Evolutionary conservation across 2,888 invertebrate genomes (phyloP).

Genomic region (Leptopilina myrica): DNA sequence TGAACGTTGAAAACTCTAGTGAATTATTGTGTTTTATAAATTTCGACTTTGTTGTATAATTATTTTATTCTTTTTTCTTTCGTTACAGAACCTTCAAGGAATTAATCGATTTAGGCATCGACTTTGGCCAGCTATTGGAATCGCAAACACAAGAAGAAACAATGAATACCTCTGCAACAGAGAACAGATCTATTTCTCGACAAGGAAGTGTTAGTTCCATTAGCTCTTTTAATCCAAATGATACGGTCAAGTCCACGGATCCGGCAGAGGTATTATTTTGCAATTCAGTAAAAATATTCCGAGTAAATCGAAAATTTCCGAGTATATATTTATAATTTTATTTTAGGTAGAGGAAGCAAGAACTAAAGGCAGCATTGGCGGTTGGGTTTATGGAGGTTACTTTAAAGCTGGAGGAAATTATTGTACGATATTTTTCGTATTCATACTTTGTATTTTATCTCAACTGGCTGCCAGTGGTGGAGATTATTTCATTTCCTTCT

Average conservation of each 20-base stretch:
- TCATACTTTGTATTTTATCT: constrained; percentile 81
- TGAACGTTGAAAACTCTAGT: no score
- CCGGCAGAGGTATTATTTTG: constrained; percentile 62
- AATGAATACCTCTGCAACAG: constrained; percentile 55
- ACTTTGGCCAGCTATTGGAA: constrained; percentile 86
- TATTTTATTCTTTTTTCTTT: constrained; percentile 2
- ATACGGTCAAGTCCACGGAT: constrained; percentile 58
- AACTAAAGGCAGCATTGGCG: constrained; percentile 81
- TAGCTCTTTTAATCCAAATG: constrained; percentile 68
- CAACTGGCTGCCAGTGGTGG: constrained; percentile 85
- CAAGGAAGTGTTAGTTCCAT: constrained; percentile 71
- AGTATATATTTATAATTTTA: background rate
- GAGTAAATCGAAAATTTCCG: background rate
- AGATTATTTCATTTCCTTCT: constrained; percentile 88
- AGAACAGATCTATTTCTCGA: constrained; percentile 68
- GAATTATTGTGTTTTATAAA: background rate
- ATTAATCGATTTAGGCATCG: constrained; percentile 84
- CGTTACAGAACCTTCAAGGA: constrained; percentile 81
- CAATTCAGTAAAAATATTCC: background rate
- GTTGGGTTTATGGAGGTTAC: constrained; percentile 83
- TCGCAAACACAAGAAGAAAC: constrained; percentile 58
- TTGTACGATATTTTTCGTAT: constrained; percentile 80
- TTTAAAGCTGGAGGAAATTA: constrained; percentile 85
- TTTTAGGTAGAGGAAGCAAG: constrained; percentile 67
- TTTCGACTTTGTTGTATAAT: background rate